Percentiles rank a stretch among this genome's conserved stretches.
phyloP scores from a whole-genome alignment of 2,888 invertebrate species.

The Himalopsyche tibetana region DNA sequence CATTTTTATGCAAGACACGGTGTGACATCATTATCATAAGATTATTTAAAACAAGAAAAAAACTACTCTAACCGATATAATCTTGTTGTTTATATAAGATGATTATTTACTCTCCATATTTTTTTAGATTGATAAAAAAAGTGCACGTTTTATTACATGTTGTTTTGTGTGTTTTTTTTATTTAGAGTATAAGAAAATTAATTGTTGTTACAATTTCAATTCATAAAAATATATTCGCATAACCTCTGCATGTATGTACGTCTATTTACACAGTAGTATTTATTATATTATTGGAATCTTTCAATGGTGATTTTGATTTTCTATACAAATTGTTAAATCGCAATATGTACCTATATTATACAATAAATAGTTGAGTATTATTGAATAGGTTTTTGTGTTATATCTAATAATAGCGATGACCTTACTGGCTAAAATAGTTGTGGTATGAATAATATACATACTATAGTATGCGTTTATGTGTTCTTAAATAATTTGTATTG shows the following conservation, averaged over 20 bases:
- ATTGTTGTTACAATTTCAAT: no score
- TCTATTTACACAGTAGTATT: no score
- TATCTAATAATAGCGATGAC: conserved; percentile 23
- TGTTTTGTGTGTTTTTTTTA: no score
- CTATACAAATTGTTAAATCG: neutral
- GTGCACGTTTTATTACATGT: no score
- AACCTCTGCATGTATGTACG: no score
- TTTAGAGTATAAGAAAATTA: no score
- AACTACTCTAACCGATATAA: no score
- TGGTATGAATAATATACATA: neutral
- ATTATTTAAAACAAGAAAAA: neutral
- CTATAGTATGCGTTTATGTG: neutral
- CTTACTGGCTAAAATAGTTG: neutral
- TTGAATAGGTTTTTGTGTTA: neutral
- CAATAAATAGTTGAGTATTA: neutral
- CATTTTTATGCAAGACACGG: conserved; percentile 39
- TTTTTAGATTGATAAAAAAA: no score
- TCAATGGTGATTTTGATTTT: no score
- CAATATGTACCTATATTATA: neutral
- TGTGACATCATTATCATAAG: conserved; percentile 16
- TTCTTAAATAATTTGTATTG: neutral
- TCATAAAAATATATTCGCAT: no score
- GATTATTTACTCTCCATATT: no score
- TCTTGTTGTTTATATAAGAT: neutral
- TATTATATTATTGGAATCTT: no score